phyloP scores from a whole-genome alignment of 1,140 invertebrate species.

The Aphelenchoides besseyi region DNA sequence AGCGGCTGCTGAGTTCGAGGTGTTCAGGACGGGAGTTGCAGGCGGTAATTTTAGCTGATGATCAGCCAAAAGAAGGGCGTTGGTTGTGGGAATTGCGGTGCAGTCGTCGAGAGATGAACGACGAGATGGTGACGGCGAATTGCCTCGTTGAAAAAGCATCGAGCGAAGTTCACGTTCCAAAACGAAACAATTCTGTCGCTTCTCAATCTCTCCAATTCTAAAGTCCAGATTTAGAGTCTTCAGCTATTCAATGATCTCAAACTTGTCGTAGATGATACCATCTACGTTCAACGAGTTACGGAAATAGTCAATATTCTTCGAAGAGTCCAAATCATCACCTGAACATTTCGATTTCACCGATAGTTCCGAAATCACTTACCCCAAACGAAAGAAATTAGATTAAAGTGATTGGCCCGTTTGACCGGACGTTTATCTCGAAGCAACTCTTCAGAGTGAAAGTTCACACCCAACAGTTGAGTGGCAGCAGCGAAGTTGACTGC shows the following conservation, averaged over 20 bases:
- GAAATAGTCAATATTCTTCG: conserved; percentile 59
- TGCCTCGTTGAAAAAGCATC: neutral
- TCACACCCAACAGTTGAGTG: conserved; percentile 44
- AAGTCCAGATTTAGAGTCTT: neutral
- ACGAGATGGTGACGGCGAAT: conserved; percentile 2
- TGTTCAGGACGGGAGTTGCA: neutral
- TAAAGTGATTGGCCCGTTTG: conserved; percentile 50
- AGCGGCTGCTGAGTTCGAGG: neutral
- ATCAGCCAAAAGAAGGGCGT: neutral
- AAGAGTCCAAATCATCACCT: conserved; percentile 55
- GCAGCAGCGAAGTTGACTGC: conserved; percentile 57
- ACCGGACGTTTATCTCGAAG: conserved; percentile 46
- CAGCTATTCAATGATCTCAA: neutral
- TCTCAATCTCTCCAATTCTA: conserved; percentile 43
- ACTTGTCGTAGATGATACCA: conserved; percentile 59
- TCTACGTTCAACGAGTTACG: conserved; percentile 53
- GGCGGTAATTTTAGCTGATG: neutral
- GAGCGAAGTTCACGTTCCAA: conserved; percentile 21
- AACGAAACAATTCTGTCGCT: conserved; percentile 40
- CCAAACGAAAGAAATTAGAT: conserved; percentile 59
- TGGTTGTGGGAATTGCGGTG: neutral
- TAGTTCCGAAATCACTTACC: too few species aligned
- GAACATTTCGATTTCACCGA: too few species aligned
- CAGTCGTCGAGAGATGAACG: neutral
- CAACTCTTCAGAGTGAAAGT: conserved; percentile 60